Conservation (phyloP, 2,113 vertebrate species). For the Eurystomus gularis region DNA sequence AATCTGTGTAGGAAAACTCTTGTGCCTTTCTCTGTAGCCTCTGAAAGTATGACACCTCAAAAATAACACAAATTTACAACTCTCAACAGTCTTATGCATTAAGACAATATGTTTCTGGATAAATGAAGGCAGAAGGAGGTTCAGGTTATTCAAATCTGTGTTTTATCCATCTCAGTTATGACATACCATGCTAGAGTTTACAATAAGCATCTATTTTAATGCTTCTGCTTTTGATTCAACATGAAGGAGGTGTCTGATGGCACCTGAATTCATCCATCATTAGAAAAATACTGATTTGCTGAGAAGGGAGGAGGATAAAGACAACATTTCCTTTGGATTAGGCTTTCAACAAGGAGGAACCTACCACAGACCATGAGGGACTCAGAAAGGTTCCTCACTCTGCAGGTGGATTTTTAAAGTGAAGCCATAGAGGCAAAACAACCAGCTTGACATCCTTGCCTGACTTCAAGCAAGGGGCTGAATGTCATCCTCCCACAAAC, state of each 20-base stretch:
- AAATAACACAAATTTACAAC: neutral
- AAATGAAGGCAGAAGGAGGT: neutral
- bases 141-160: neutral
- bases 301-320: rapidly evolving
- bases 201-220: neutral
- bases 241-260: neutral
- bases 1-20: neutral
- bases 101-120: neutral
- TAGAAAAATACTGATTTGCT: neutral
- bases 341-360: neutral
- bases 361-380: neutral
- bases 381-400: neutral
- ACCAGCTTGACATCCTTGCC: neutral
- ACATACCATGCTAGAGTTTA: neutral
- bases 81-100: neutral
- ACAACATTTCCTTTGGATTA: neutral
- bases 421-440: neutral
- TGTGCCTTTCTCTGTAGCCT: neutral
- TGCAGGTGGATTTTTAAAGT: neutral
- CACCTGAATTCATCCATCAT: neutral
- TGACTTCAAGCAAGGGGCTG: neutral
- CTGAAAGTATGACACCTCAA: rapidly evolving
- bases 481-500: neutral
- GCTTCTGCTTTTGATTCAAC: neutral
- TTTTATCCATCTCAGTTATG: neutral